These are phyloP conservation scores for Protophormia terraenovae DNA, from an alignment of 2,888 invertebrate genomes.

Conservation along the genomic window DNA sequence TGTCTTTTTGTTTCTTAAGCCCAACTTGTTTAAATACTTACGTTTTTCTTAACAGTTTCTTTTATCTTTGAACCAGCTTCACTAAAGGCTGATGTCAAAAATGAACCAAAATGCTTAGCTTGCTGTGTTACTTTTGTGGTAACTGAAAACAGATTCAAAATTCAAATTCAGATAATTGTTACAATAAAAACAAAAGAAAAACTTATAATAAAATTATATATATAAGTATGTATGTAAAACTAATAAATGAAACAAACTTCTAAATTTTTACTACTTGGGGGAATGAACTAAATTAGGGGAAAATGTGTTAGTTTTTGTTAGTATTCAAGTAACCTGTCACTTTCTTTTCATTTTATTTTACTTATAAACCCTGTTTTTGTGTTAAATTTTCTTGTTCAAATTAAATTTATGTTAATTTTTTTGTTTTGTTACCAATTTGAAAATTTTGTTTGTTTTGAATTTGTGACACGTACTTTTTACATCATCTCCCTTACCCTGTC, in stretches of 20 bases:
- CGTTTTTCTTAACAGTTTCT: conserved; percentile 97
- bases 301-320: conserved; percentile 3
- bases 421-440: conserved; percentile 70
- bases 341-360: conserved; percentile 44
- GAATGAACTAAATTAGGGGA: background rate
- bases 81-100: conserved; percentile 96
- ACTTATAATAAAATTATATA: background rate
- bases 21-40: conserved; percentile 83
- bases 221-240: background rate
- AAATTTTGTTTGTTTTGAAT: conserved; percentile 70
- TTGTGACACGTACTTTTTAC: conserved; percentile 78
- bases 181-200: background rate
- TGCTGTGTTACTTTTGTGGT: conserved; percentile 94
- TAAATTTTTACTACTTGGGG: background rate
- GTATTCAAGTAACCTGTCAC: conserved; percentile 76
- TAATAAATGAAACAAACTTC: background rate
- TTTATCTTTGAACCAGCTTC: conserved; percentile 98
- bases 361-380: conserved; percentile 32
- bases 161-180: background rate
- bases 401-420: conserved; percentile 34
- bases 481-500: conserved; percentile 84
- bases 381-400: conserved; percentile 3
- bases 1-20: conserved; percentile 1
- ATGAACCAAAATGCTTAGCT: conserved; percentile 94
- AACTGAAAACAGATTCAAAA: conserved; percentile 82